Base-by-base conservation (phyloP, 2,888 invertebrate species). In the Andrena bicolor region DNA sequence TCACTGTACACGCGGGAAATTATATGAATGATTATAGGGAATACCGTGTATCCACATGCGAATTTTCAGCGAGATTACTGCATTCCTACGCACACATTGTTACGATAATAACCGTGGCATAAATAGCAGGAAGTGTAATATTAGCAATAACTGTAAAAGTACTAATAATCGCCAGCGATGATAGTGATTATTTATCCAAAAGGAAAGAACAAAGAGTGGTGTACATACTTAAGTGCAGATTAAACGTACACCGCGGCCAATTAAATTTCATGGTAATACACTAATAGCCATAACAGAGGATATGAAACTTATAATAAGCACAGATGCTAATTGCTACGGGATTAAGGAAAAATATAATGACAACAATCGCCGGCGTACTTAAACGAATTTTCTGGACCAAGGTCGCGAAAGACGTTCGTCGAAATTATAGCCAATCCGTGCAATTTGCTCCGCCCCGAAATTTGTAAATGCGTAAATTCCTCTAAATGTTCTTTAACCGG, bases 201-300 rank as follows among this genome's bases (percentile, higher is more conserved):
- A 61, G 23, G 30, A 51, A 53, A 32, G 20, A 3, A 6, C 5
- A 10, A 66, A 4, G 5, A 51, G 10, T 10, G 10, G 7, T 10
- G 1, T n/a, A 20, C n/a, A 26, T 26, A 6, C 60, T 49, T 16
- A 28, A 58, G 20, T 26, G 23, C n/a, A n/a, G 8, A 30, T 65
- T 20, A 51, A 61, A 1, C 28, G 30, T 13, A 0, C 30, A 23
- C 30, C 1, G 35, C 6, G 10, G 7, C 26, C 61, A 68, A 51
- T 75, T 61, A 28, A 23, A 30, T 76, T 53, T 70, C 26, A 56
- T 70, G 53, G 35, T 51, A 51, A 70, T 76, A 53, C 63, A 23
- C 63, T 41, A 53, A 76, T 41, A n/a, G 6, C 6, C 7, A 10
- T 10, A 4, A n/a, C 41, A 6, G 41, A 63, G 53, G 41, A 63